These are phyloP conservation scores for Cybosia mesomella DNA, from an alignment of 2,888 invertebrate genomes.

Conservation along the genomic window DNA sequence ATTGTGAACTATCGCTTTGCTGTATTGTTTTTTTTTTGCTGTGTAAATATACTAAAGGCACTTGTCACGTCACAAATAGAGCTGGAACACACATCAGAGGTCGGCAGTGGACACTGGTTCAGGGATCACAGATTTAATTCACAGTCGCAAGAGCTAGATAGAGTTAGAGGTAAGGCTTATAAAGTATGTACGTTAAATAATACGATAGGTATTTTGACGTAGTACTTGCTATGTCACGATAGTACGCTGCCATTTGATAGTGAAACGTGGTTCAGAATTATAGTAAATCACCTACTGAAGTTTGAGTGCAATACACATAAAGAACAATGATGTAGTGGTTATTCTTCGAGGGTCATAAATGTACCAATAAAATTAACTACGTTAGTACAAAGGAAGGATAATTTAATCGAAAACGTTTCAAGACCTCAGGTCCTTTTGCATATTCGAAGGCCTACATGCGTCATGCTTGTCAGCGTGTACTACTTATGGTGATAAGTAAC, in stretches of 20 bases:
- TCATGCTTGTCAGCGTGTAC: neutral
- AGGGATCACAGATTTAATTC: constrained; percentile 89
- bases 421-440: neutral
- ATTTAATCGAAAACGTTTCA: neutral
- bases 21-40: constrained; percentile 81
- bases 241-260: constrained; percentile 31
- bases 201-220: constrained; percentile 29
- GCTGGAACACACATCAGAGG: constrained; percentile 85
- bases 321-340: neutral
- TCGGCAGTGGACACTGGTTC: constrained; percentile 88
- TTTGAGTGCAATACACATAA: neutral
- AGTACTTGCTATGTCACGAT: constrained; percentile 23
- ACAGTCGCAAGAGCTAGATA: constrained; percentile 88
- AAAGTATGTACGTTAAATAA: constrained; percentile 34
- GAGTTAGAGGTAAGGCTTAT: constrained; percentile 78
- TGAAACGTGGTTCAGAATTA: constrained; percentile 7
- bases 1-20: constrained; percentile 62
- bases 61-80: constrained; percentile 83
- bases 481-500: neutral
- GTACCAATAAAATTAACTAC: neutral
- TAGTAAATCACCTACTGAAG: neutral
- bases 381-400: neutral
- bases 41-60: constrained; percentile 85
- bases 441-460: neutral
- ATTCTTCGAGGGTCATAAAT: neutral